Evolutionary conservation across 1,140 invertebrate species (phyloP).

Genomic region (Dufourea novaeangliae): DNA sequence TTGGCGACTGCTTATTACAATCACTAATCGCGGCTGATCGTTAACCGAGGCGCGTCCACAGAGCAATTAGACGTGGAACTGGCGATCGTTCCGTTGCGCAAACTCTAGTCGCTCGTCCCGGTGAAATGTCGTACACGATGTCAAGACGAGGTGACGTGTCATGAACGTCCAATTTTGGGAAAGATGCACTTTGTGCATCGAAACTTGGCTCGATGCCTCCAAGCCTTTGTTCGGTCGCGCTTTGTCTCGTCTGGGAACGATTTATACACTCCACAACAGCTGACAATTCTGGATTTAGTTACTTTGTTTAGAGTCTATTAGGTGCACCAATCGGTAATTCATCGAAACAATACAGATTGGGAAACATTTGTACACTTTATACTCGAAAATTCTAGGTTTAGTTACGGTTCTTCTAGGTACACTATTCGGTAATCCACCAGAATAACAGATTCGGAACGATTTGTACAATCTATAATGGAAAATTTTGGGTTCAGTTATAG

Average conservation of each 20-base stretch:
- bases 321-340: too few relatives aligned
- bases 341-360: too few relatives aligned
- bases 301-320: too few relatives aligned
- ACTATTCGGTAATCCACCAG: too few relatives aligned
- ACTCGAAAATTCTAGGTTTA: too few relatives aligned
- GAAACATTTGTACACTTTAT: too few relatives aligned
- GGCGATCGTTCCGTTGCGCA: constrained; percentile 26
- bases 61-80: constrained; percentile 15
- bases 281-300: too few relatives aligned
- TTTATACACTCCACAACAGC: too few relatives aligned
- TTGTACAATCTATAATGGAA: too few relatives aligned
- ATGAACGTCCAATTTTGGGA: neutral
- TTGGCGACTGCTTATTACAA: constrained; percentile 34
- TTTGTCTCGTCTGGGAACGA: neutral
- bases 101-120: neutral
- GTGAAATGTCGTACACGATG: neutral
- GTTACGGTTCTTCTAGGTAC: too few relatives aligned
- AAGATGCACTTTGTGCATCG: neutral
- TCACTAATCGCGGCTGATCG: constrained; percentile 38
- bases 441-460: too few relatives aligned
- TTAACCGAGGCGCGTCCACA: constrained; percentile 21
- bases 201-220: neutral
- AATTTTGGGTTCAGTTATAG: too few relatives aligned
- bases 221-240: neutral
- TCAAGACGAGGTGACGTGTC: neutral